Evolutionary conservation across 53 echinoderm and acorn worm species (phyloP).

Genomic region (Antedon mediterranea): DNA sequence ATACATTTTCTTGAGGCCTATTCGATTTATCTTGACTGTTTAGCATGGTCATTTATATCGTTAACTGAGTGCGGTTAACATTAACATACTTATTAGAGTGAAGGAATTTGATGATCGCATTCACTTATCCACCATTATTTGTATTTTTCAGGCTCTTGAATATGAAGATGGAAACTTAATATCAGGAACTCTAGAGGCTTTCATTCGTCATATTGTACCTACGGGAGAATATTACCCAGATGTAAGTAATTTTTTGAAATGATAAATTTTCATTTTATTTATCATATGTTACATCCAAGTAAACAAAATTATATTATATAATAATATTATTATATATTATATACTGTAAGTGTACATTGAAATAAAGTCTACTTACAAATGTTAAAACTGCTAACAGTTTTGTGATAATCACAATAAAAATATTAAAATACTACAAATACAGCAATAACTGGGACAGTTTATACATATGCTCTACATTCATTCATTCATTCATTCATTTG

Average conservation of each 20-base stretch:
- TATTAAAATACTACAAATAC: no score
- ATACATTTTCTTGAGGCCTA: background rate
- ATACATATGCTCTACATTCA: no score
- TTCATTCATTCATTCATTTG: no score
- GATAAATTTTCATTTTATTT: background rate
- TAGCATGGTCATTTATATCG: background rate
- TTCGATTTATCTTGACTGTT: background rate
- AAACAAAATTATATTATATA: background rate
- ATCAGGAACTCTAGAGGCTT: slow-evolving; percentile 89
- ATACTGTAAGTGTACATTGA: no score
- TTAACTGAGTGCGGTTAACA: background rate
- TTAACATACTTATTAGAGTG: background rate
- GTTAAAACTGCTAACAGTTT: no score
- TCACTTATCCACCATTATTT: background rate
- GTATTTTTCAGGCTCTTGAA: slow-evolving; percentile 65
- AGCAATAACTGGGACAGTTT: no score
- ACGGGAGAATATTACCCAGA: slow-evolving; percentile 91
- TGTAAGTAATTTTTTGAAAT: slow-evolving; percentile 37
- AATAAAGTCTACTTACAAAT: no score
- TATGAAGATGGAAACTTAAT: slow-evolving; percentile 87
- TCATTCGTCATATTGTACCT: slow-evolving; percentile 87
- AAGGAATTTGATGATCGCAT: background rate
- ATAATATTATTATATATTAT: no score
- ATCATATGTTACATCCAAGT: background rate
- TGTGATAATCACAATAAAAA: no score